A percentile compares a stretch with the other conserved stretches of the same genome.
These are phyloP conservation scores for Anabacerthia variegaticeps DNA, from an alignment of 2,797 vertebrate species.

Conservation along the genomic window DNA sequence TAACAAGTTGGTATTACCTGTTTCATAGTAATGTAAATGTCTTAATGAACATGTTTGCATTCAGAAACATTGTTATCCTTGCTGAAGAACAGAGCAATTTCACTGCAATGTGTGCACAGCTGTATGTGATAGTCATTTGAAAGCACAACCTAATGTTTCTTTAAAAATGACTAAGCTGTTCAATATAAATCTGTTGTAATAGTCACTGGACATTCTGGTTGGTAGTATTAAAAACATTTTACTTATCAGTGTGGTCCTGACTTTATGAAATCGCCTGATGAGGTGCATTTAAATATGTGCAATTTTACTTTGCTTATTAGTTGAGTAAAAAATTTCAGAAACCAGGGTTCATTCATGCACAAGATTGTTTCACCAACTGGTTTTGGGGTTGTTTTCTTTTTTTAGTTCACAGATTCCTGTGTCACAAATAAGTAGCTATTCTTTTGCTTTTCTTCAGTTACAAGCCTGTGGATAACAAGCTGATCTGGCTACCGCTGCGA, in stretches of 20 bases:
- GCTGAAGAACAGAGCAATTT: background rate
- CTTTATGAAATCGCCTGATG: accelerated
- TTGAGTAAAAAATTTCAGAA: background rate
- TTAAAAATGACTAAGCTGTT: background rate
- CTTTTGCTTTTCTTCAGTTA: constrained; percentile 78
- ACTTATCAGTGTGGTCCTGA: background rate
- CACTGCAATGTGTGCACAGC: background rate
- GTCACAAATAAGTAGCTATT: background rate
- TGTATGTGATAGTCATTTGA: background rate
- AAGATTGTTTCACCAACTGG: background rate
- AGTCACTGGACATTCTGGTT: background rate
- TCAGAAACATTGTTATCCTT: background rate
- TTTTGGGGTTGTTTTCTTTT: background rate
- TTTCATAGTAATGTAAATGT: background rate
- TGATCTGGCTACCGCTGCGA: constrained; percentile 91
- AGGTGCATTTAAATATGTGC: background rate
- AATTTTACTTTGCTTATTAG: accelerated
- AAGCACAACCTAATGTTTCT: background rate
- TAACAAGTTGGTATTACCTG: background rate
- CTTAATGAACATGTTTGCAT: background rate
- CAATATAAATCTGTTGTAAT: background rate
- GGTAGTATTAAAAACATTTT: background rate
- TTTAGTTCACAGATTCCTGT: background rate
- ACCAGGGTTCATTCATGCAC: background rate
- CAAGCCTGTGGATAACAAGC: constrained; percentile 92